Evolutionary conservation across 2,888 invertebrate genomes (phyloP).

Genomic region (Tenthredo livida): DNA sequence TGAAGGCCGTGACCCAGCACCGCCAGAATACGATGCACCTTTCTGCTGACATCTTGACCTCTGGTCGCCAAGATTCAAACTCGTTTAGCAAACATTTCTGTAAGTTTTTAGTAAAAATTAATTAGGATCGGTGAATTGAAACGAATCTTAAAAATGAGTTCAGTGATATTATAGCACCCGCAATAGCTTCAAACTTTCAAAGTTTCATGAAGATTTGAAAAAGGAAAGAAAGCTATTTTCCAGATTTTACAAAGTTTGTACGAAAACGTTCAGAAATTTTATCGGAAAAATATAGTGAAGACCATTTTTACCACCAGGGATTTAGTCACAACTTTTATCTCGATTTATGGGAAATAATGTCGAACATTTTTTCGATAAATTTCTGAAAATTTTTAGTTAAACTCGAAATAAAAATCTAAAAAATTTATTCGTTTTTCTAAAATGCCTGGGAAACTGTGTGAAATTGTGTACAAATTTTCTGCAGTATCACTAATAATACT

Average conservation of each 20-base stretch:
- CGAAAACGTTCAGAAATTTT: neutral
- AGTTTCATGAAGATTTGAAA: neutral
- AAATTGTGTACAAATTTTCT: no score
- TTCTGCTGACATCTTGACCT: conserved; percentile 33
- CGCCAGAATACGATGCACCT: conserved; percentile 18
- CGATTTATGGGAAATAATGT: neutral
- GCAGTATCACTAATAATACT: neutral
- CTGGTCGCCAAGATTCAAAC: conserved; percentile 31
- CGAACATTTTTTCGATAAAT: neutral
- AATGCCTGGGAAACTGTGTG: no score
- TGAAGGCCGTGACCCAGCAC: conserved; percentile 37
- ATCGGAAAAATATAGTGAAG: neutral
- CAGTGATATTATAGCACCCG: no score
- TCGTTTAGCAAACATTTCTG: conserved; percentile 46
- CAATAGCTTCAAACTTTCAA: neutral
- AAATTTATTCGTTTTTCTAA: no score
- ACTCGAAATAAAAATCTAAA: neutral
- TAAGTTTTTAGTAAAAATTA: neutral
- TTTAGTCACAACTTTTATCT: neutral
- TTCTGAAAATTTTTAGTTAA: neutral
- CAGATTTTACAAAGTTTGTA: neutral
- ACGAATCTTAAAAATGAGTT: no score
- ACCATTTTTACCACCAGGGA: neutral
- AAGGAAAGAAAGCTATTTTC: neutral
- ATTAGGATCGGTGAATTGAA: neutral